Base-by-base conservation (phyloP, 1,140 invertebrate genomes). In the Cepaea nemoralis region DNA sequence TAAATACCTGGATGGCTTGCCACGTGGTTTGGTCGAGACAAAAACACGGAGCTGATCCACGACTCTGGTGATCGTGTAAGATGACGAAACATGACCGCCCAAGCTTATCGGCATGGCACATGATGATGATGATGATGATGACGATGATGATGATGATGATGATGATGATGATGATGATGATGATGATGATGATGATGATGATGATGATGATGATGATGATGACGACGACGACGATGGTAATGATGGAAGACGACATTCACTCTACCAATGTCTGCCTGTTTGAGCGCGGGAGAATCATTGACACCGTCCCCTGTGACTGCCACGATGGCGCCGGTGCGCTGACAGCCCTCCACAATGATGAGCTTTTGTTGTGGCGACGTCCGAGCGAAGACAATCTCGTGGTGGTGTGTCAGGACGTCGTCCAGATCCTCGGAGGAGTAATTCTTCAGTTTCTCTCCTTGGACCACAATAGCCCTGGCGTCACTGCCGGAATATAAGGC, bases 321-420 rank as follows among this genome's bases (percentile, higher is more conserved):
- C 70, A 99, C 98, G 93, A 99, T 99, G 89, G 97, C 96, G 82
- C 98, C 97, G 94, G 97, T 96, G 85, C 98, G 94, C 91, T 99
- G 98, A 83, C 92, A 93, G 80, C 92, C 98, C 93, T 99, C 98
- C 59, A 99, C 98, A 91, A 99, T 99, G 92, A 99, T 99, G 90
- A 99, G 93, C 92, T 99, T 99, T 93, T 99, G 98, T 92, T 99
- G 98, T 27, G 98, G 98, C 48, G 98, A 99, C 37, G 98, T 99
- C 90, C 98, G 95, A 85, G 98, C 98, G 93, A 99, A 99, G 85
- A 99, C 98, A 92, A 99, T 99, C 94, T 99, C 98, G 71, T 96
- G 95, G 93, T 99, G 98, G 91, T 98, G 95, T 93, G 94, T 86
- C 82, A 99, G 93, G 89, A 99, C 97, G 90, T 98, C 97, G 91